These are phyloP conservation scores for Neogale vison DNA, from an alignment of 2,113 vertebrate species.

Conservation along the genomic window DNA sequence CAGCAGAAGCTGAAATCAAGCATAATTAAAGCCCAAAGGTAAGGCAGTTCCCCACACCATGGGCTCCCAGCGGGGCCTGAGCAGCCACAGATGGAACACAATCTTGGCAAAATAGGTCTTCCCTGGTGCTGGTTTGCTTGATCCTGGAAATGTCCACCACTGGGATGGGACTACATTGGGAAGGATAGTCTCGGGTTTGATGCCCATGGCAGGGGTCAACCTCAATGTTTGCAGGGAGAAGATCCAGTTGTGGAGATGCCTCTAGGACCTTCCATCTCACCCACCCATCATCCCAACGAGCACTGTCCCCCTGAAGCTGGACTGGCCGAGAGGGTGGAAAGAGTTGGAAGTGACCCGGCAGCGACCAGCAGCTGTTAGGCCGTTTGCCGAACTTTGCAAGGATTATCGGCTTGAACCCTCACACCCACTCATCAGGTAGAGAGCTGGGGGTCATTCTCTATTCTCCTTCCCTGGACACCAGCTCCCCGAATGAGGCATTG, in stretches of 20 bases:
- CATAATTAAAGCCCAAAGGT: constrained; percentile 66
- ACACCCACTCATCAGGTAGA: fast-evolving
- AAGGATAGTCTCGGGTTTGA: background rate
- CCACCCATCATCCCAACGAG: background rate
- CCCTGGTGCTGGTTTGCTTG: background rate
- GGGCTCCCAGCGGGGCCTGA: background rate
- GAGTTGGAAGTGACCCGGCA: fast-evolving
- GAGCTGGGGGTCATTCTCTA: background rate
- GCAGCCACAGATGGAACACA: background rate
- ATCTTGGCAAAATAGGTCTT: background rate
- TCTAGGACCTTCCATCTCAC: background rate
- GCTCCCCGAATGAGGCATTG: fast-evolving
- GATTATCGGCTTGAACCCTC: background rate
- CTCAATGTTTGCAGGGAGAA: background rate
- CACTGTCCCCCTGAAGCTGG: no score
- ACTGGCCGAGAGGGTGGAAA: background rate
- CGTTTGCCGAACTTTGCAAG: background rate
- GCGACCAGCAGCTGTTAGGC: fast-evolving
- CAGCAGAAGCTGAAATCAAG: constrained; percentile 67
- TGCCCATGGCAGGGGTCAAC: background rate
- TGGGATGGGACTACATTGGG: fast-evolving
- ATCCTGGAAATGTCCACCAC: fast-evolving
- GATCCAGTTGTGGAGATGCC: background rate
- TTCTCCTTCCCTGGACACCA: fast-evolving
- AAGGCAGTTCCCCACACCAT: background rate